Percentiles rank a stretch among this genome's conserved stretches.
Conservation (phyloP, 1,140 invertebrate genomes). For the Dendroctonus ponderosae region DNA sequence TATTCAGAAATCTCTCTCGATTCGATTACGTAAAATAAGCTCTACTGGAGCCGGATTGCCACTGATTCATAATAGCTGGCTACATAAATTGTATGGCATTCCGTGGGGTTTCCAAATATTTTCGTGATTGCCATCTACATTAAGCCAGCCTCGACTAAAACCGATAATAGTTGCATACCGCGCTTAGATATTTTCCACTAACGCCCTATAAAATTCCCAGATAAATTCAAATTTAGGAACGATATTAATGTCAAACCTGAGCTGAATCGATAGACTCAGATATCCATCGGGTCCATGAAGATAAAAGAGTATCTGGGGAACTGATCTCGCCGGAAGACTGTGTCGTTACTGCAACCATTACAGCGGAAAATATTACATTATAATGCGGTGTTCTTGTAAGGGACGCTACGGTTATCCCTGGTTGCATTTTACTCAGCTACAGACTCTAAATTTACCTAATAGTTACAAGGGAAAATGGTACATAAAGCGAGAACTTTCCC, state of each 20-base stretch:
- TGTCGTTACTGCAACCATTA: conserved; percentile 21
- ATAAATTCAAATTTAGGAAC: not conserved
- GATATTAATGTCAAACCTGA: not conserved
- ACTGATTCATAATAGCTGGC: no score
- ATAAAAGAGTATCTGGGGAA: conserved; percentile 12
- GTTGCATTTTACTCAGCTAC: conserved; percentile 8
- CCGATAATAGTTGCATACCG: not conserved
- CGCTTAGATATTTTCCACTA: conserved; percentile 1
- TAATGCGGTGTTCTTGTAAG: conserved; percentile 24
- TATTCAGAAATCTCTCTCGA: not conserved
- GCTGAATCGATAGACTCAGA: conserved; percentile 9
- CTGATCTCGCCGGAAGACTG: conserved; percentile 9
- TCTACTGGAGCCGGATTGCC: no score
- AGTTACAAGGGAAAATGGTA: no score
- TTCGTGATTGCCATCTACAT: no score
- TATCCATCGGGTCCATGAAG: conserved; percentile 20
- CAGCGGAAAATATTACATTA: conserved; percentile 20
- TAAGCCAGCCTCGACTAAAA: no score
- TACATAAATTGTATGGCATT: no score
- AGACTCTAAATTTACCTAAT: conserved; percentile 11
- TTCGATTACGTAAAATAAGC: no score
- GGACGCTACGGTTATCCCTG: conserved; percentile 15
- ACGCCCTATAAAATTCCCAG: not conserved
- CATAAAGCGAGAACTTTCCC: no score
- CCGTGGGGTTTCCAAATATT: no score